Base-by-base conservation (phyloP, 1,140 invertebrate genomes). In the Eueides isabella region DNA sequence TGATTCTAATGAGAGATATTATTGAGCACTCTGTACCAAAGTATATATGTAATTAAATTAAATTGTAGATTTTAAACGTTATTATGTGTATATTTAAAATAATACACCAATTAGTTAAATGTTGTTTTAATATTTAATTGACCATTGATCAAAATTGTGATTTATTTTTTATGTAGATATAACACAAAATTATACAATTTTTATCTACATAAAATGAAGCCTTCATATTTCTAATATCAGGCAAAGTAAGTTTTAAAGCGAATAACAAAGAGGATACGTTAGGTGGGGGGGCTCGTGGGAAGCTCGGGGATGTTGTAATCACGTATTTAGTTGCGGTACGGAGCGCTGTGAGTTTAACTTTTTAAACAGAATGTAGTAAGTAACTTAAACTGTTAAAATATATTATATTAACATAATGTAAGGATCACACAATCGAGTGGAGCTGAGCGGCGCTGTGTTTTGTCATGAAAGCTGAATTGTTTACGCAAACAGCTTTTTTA, bases 281-380 rank as follows among this genome's bases (percentile, higher is more conserved):
- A n/a, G n/a, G n/a, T n/a, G n/a, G n/a, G n/a, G n/a, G 7, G 19
- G 19, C 48, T 23, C n/a, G 48, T 55, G 48, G 48, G 41, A 19
- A 55, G 48, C 23, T 55, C 48, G 48, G 19, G 48, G 48, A 23
- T 55, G 48, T 55, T 55, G 48, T 55, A 55, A 55, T 55, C 48
- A 55, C 48, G 19, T 55, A 23, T 55, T 55, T 55, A 55, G 48
- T 55, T 55, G 48, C 48, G 48, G 48, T 55, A 23, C 48, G 48
- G 48, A 55, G 48, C 19, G 48, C 48, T 19, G 19, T 11, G 23
- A 23, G 12, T 55, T 55, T 55, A 55, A 55, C 48, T 55, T 55
- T 55, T 55, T 55, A 55, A 55, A 55, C 48, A 55, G 11, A 55
- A 55, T 55, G 0, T 55, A 55, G 23, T 55, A 23, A 23, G 41